These are phyloP conservation scores for Drosophila mojavensis DNA, from an alignment of 1,140 invertebrate genomes.

Conservation along the genomic window DNA sequence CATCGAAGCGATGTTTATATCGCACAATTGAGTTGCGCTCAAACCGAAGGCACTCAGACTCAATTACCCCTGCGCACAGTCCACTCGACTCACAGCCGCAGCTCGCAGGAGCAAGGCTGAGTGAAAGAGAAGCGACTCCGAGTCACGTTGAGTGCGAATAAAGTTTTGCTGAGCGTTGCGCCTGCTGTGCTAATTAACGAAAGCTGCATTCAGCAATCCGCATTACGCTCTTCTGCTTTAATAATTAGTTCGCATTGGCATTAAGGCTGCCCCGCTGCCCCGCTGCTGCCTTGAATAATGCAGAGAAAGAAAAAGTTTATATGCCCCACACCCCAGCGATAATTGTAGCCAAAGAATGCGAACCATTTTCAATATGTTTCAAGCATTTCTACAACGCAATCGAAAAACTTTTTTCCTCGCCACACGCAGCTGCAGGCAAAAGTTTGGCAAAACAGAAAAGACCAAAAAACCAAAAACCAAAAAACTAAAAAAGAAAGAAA, in stretches of 20 bases:
- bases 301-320: constrained; percentile 36
- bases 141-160: constrained; percentile 15
- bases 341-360: constrained; percentile 52
- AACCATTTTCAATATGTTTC: constrained; percentile 72
- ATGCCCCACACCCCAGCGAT: constrained; percentile 4
- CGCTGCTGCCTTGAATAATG: constrained; percentile 33
- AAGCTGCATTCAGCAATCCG: constrained; percentile 45
- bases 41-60: constrained; percentile 42
- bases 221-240: constrained; percentile 17
- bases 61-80: constrained; percentile 25
- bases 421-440: constrained; percentile 70
- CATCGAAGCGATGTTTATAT: constrained; percentile 43
- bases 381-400: constrained; percentile 62
- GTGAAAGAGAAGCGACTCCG: neutral
- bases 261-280: no score
- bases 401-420: constrained; percentile 57
- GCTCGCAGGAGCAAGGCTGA: constrained; percentile 30
- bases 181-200: constrained; percentile 67
- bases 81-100: constrained; percentile 16
- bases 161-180: neutral
- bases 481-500: neutral
- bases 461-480: constrained; percentile 13
- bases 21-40: constrained; percentile 36
- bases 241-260: neutral
- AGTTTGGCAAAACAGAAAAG: constrained; percentile 39